Evolutionary conservation across 2,888 invertebrate species (phyloP).

Genomic region (Drosophila merina): DNA sequence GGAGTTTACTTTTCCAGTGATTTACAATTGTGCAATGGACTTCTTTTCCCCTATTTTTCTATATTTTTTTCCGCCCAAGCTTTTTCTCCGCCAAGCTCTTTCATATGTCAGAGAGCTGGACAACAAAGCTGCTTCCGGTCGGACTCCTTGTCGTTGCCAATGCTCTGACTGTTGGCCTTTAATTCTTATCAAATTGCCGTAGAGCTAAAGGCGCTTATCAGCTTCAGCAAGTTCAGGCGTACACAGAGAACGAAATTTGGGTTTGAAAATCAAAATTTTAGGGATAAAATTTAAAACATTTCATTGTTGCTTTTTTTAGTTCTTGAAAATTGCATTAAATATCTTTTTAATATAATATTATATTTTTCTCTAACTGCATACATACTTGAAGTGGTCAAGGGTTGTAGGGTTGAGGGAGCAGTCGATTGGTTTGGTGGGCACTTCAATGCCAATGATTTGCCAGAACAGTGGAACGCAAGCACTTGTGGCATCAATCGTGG

Average conservation of each 20-base stretch:
- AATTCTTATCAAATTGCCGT: conserved; percentile 66
- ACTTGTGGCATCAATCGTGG: conserved; percentile 66
- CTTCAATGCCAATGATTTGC: conserved; percentile 51
- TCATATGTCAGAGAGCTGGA: conserved; percentile 53
- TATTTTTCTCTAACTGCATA: conserved; percentile 1
- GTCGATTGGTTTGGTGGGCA: conserved; percentile 28
- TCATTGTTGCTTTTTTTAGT: too few relatives aligned
- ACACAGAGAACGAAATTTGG: conserved; percentile 5
- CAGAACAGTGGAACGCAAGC: conserved; percentile 53
- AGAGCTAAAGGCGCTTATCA: conserved; percentile 63
- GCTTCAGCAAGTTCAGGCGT: conserved; percentile 39
- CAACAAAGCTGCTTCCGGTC: conserved; percentile 39
- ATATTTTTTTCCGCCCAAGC: neutral
- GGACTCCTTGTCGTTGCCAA: conserved; percentile 29
- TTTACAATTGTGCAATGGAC: conserved; percentile 58
- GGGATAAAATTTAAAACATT: too few relatives aligned
- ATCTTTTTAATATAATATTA: neutral
- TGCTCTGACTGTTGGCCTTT: conserved; percentile 47
- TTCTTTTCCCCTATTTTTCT: conserved; percentile 4
- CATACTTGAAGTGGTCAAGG: conserved; percentile 33
- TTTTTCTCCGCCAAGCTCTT: conserved; percentile 13
- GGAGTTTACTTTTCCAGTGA: conserved; percentile 60
- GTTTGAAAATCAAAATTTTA: too few relatives aligned
- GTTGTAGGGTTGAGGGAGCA: conserved; percentile 6
- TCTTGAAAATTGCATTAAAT: too few relatives aligned